Conservation (phyloP, 1,140 invertebrate genomes). For the Heliconius congener region DNA sequence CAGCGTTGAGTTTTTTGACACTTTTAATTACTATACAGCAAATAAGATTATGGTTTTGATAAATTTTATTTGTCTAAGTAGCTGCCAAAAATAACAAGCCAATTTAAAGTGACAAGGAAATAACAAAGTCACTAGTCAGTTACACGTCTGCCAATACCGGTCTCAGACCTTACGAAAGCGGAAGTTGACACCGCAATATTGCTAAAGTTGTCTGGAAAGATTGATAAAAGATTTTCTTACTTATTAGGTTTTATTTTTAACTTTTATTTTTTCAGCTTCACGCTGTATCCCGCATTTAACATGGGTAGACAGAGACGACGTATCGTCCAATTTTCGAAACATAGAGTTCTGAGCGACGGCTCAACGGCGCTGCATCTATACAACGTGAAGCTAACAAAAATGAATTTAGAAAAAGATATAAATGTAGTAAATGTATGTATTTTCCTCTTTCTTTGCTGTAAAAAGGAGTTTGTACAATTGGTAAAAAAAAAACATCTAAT, state of each 20-base stretch:
- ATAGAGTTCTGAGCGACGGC: too few relatives aligned
- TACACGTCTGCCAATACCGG: slow-evolving; percentile 18
- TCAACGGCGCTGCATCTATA: too few relatives aligned
- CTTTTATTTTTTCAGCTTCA: too few relatives aligned
- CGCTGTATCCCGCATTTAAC: too few relatives aligned
- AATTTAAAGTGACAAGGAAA: slow-evolving; percentile 6
- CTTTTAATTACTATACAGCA: too few relatives aligned
- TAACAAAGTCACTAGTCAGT: slow-evolving; percentile 26
- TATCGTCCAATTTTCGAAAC: too few relatives aligned
- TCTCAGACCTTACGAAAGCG: slow-evolving; percentile 24
- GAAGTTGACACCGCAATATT: slow-evolving; percentile 36
- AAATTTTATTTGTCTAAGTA: background rate
- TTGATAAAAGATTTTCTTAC: background rate
- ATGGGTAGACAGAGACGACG: too few relatives aligned
- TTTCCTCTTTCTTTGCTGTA: too few relatives aligned
- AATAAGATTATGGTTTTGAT: too few relatives aligned
- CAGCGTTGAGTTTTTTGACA: too few relatives aligned
- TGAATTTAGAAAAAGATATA: background rate
- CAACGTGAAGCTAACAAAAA: too few relatives aligned
- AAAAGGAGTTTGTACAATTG: background rate
- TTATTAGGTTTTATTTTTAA: too few relatives aligned
- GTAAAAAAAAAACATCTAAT: background rate
- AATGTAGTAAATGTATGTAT: background rate
- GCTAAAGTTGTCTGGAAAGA: background rate
- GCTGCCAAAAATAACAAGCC: background rate